These are phyloP conservation scores for Scaptomyza polygonia DNA, from an alignment of 2,888 invertebrate genomes.

Conservation along the genomic window DNA sequence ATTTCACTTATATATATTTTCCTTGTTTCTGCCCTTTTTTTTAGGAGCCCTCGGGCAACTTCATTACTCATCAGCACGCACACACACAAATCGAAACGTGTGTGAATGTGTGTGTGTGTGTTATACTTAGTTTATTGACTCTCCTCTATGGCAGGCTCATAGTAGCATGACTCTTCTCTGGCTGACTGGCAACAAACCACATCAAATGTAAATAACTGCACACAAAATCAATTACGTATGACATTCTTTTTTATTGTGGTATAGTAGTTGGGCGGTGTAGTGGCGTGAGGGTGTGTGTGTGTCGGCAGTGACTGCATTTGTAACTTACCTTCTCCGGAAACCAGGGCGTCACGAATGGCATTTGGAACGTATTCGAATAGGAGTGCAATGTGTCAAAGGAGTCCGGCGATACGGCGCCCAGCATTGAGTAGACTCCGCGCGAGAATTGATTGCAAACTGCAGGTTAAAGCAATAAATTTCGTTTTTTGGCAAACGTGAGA, in stretches of 20 bases:
- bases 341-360: slow-evolving; percentile 97
- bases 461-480: slow-evolving; percentile 76
- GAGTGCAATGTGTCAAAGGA: slow-evolving; percentile 97
- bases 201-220: slow-evolving; percentile 74
- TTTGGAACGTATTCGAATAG: slow-evolving; percentile 97
- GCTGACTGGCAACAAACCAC: slow-evolving; percentile 54
- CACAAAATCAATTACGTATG: slow-evolving; percentile 63
- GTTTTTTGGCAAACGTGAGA: slow-evolving; percentile 18
- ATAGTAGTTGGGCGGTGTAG: background rate
- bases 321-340: slow-evolving; percentile 93
- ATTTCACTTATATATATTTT: slow-evolving; percentile 34
- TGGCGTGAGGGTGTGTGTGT: background rate
- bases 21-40: slow-evolving; percentile 54
- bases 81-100: slow-evolving; percentile 1
- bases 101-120: slow-evolving; percentile 12
- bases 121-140: slow-evolving; percentile 54
- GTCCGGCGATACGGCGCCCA: slow-evolving; percentile 95
- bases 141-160: slow-evolving; percentile 27
- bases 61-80: slow-evolving; percentile 51
- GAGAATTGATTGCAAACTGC: slow-evolving; percentile 96
- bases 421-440: slow-evolving; percentile 94
- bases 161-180: slow-evolving; percentile 23
- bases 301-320: slow-evolving; percentile 8
- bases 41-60: slow-evolving; percentile 43
- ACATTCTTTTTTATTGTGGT: slow-evolving; percentile 45